Evolutionary conservation across 2,113 vertebrate genomes (phyloP).

Genomic region (Chloropsis cyanopogon): DNA sequence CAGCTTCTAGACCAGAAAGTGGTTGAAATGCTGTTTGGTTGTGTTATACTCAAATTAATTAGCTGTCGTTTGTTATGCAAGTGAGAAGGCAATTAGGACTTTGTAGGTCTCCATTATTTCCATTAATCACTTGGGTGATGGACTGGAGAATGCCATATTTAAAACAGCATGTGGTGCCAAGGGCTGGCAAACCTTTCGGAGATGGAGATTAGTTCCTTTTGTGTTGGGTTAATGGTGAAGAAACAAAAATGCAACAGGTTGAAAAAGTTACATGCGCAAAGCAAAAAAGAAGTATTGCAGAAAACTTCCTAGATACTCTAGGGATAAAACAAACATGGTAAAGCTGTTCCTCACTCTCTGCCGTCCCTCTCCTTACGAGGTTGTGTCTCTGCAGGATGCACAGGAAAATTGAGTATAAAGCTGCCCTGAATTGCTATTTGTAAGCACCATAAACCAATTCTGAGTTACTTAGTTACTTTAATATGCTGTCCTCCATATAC

Average conservation of each 20-base stretch:
- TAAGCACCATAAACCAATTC: neutral
- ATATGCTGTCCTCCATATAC: neutral
- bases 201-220: neutral
- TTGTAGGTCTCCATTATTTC: neutral
- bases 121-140: neutral
- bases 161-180: neutral
- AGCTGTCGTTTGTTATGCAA: neutral
- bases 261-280: neutral
- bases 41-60: neutral
- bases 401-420: neutral
- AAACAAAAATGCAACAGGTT: neutral
- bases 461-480: neutral
- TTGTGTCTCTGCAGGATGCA: neutral
- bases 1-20: neutral
- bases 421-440: neutral
- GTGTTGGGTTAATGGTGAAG: neutral
- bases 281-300: neutral
- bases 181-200: neutral
- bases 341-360: neutral
- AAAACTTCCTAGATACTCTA: neutral
- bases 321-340: neutral
- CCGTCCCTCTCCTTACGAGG: neutral
- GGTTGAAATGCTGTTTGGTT: neutral
- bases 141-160: neutral
- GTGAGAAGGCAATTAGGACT: neutral